A percentile compares a stretch with the other conserved stretches of the same genome.
Evolutionary conservation across 2,113 vertebrate species (phyloP).

Genomic region (Tragelaphus scriptus): DNA sequence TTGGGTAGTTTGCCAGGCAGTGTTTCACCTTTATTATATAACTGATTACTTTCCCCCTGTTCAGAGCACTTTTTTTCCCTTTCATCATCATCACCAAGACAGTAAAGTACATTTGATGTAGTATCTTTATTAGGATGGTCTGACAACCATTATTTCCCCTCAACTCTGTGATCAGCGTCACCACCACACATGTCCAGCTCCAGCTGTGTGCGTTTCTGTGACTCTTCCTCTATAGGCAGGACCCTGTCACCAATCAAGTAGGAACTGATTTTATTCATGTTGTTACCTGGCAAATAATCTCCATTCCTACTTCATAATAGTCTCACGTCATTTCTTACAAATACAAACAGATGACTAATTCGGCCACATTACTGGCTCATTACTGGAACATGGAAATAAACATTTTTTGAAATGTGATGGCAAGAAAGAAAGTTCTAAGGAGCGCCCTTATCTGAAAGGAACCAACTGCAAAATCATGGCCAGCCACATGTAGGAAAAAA

Average conservation of each 20-base stretch:
- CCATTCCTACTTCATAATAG: constrained; percentile 32
- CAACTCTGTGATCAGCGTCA: background rate
- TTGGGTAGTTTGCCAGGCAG: background rate
- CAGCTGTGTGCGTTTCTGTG: background rate
- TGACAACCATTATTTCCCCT: background rate
- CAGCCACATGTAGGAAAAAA: background rate
- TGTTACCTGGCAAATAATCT: constrained; percentile 46
- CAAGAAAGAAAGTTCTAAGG: constrained; percentile 40
- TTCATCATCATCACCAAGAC: background rate
- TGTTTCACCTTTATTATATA: background rate
- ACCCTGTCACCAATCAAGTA: background rate
- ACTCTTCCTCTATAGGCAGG: background rate
- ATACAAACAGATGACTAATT: constrained; percentile 27
- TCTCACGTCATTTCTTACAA: constrained; percentile 32
- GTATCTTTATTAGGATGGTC: background rate
- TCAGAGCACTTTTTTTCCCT: background rate
- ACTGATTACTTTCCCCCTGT: background rate
- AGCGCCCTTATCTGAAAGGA: constrained; percentile 58
- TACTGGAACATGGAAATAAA: constrained; percentile 41
- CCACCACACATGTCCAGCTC: background rate
- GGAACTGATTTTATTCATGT: background rate
- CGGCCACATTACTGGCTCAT: constrained; percentile 27
- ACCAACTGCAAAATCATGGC: constrained; percentile 51
- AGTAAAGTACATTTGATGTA: constrained; percentile 27
- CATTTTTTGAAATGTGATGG: constrained; percentile 35